Evolutionary conservation across 2,888 invertebrate species (phyloP), one percentile per base, ranked within the genome.

Genomic region (Caenorhabditis macrosperma): DNA sequence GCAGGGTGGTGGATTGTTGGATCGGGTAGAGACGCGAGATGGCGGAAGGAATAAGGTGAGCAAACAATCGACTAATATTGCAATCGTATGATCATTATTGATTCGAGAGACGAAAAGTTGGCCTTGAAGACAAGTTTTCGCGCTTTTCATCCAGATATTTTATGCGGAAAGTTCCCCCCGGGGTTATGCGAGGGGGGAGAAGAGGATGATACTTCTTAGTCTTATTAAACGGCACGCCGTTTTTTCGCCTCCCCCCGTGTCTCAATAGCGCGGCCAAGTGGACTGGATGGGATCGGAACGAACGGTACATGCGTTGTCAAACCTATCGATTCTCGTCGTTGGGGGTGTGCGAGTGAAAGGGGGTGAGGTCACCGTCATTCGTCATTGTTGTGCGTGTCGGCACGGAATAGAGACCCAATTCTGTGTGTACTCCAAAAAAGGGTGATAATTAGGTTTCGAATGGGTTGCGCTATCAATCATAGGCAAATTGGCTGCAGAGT

Each of bases 61-160:
- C 74, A 74, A 74, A 74, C 74, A 74, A 64, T 74, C 74, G 64
- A 41, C 74, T 64, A 74, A 74, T 74, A 74, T 74, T 74, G 74
- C 74, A 74, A 74, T 74, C 74, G 64, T 74, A 74, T 74, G 74
- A 74, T 74, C 74, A 74, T 74, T 74, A 74, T 74, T 64, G 74
- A 74, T 74, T 59, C 48, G 57, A 46, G 64, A 22, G 9, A 59
- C 20, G 38, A 24, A 26, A 22, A 12, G 50, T 26, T 50, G 50
- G 50, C 50, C 26, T 12, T 22, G 55, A 20, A 59, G 59, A 59
- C 74, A 52, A 74, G 74, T 74, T 74, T 72, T 48, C 64, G 46
- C 50, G 55, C 63, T 44, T 63, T 35, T 55, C 50, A 64, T 74
- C 74, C 64, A 57, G 64, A 74, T 74, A 63, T 74, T 64, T 57